A percentile compares a stretch with the other conserved stretches of the same genome.
phyloP scores from a whole-genome alignment of 1,140 invertebrate species.

The Scaptomyza montana region DNA sequence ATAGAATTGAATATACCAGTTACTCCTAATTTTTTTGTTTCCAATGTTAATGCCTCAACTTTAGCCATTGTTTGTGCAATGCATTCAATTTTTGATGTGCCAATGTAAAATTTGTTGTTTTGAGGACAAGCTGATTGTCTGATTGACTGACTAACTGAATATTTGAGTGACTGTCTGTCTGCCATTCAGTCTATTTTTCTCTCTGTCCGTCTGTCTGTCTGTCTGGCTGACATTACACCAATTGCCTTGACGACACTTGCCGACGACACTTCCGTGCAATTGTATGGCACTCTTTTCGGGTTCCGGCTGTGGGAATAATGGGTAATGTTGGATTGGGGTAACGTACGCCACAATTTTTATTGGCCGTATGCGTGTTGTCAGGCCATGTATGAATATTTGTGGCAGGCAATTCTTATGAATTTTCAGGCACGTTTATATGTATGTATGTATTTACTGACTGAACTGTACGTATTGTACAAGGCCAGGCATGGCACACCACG shows the following conservation, averaged over 20 bases:
- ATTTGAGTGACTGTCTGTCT: constrained; percentile 33
- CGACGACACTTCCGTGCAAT: constrained; percentile 79
- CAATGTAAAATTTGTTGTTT: constrained; percentile 22
- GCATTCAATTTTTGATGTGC: constrained; percentile 23
- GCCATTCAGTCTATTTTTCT: background rate
- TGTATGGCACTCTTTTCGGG: constrained; percentile 64
- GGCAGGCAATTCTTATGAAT: constrained; percentile 80
- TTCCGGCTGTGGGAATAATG: constrained; percentile 44
- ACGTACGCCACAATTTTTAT: constrained; percentile 58
- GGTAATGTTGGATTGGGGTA: background rate
- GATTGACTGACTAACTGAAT: constrained; percentile 40
- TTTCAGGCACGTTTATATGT: constrained; percentile 61
- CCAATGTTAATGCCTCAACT: constrained; percentile 14
- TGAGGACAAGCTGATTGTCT: constrained; percentile 19
- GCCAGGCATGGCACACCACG: constrained; percentile 1
- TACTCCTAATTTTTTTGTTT: background rate
- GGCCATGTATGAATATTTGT: constrained; percentile 79
- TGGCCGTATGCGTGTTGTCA: constrained; percentile 76
- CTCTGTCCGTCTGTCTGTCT: constrained; percentile 9
- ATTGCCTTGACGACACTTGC: constrained; percentile 77
- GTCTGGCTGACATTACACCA: constrained; percentile 53
- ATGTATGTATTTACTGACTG: no score
- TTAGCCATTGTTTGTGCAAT: background rate
- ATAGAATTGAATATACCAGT: background rate
- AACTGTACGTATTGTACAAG: background rate